Evolutionary conservation across 2,113 vertebrate genomes (phyloP).

Genomic region (Panurus biarmicus): DNA sequence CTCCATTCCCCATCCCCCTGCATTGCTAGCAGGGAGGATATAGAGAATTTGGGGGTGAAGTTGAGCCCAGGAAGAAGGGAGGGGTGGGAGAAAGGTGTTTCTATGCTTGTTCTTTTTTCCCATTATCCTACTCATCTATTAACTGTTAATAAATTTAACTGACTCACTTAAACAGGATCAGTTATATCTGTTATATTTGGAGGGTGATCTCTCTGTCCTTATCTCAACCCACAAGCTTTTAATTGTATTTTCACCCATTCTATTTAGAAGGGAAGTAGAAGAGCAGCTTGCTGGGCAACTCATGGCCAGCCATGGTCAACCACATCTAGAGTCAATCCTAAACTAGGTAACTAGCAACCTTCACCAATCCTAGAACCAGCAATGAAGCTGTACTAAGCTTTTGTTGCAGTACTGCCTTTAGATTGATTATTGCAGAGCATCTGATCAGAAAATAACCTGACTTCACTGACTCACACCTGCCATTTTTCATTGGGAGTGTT

Average conservation of each 20-base stretch:
- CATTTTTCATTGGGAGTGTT: not conserved
- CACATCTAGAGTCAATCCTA: not conserved
- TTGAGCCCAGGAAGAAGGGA: not conserved
- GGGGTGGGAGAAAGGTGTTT: fast-evolving
- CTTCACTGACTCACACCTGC: not conserved
- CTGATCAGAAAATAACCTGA: not conserved
- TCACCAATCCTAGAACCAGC: not conserved
- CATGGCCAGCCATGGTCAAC: not conserved
- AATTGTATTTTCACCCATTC: not conserved
- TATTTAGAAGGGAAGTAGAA: not conserved
- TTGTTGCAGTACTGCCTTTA: not conserved
- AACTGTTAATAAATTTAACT: not conserved
- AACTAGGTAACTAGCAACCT: not conserved
- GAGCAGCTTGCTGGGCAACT: not conserved
- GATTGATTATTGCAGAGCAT: not conserved
- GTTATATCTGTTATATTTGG: not conserved
- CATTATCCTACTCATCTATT: not conserved
- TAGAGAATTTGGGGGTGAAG: not conserved
- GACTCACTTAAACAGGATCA: not conserved
- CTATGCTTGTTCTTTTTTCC: not conserved
- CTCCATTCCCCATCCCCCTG: not conserved
- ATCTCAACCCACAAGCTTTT: not conserved
- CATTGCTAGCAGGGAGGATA: fast-evolving
- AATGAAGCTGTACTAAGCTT: not conserved
- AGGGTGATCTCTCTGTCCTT: not conserved